Evolutionary conservation across 2,797 vertebrate species (phyloP).

Genomic region (Melanotaenia trifasciata): DNA sequence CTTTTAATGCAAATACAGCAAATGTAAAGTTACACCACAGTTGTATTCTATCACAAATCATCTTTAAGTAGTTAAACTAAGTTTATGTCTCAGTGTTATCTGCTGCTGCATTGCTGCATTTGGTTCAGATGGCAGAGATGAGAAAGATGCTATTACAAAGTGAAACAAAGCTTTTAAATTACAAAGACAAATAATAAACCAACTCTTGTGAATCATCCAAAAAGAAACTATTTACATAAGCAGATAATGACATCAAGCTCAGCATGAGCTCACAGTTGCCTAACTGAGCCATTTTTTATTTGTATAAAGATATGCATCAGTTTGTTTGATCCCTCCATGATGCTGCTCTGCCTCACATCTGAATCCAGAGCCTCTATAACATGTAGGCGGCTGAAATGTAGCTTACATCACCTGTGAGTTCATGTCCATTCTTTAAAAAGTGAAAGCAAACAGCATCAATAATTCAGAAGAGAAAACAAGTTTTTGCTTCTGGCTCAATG

Average conservation of each 20-base stretch:
- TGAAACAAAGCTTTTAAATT: background rate
- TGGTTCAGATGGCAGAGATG: background rate
- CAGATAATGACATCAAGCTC: background rate
- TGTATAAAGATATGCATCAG: background rate
- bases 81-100: background rate
- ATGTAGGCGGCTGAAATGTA: slow-evolving; percentile 50
- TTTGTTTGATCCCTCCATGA: background rate
- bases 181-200: background rate
- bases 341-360: slow-evolving; percentile 16
- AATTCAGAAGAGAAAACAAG: slow-evolving; percentile 36
- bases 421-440: slow-evolving; percentile 27
- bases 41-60: no score
- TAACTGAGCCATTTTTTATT: background rate
- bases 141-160: background rate
- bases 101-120: background rate
- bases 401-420: slow-evolving; percentile 50
- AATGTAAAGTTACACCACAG: no score
- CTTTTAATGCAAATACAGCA: no score
- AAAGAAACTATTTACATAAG: background rate
- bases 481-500: slow-evolving; percentile 5
- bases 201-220: background rate
- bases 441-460: slow-evolving; percentile 41
- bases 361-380: slow-evolving; percentile 39
- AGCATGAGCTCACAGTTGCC: background rate
- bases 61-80: background rate